Conservation (phyloP, 30 jellyfish, hydroid and myxozoan species). For the Hydra vulgaris region DNA sequence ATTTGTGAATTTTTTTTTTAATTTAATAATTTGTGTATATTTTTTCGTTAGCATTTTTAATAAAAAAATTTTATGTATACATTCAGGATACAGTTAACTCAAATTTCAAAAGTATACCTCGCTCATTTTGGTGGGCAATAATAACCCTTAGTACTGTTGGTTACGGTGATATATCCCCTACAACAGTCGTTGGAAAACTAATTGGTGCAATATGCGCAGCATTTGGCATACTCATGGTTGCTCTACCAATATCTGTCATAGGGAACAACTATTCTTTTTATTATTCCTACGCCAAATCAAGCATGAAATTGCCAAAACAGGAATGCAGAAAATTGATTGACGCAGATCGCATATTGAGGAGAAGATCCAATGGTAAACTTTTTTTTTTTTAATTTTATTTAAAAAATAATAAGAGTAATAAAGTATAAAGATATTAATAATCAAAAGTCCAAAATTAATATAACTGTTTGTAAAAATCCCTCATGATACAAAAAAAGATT, state of each 20-base stretch:
- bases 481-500: too few relatives aligned
- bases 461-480: too few relatives aligned
- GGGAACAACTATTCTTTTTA: slow-evolving; percentile 83
- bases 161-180: slow-evolving; percentile 48
- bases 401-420: too few relatives aligned
- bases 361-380: neutral
- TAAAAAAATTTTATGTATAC: too few relatives aligned
- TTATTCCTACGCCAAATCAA: slow-evolving; percentile 86
- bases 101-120: slow-evolving; percentile 64
- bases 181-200: slow-evolving; percentile 41
- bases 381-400: too few relatives aligned
- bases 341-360: slow-evolving; percentile 36
- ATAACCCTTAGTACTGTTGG: slow-evolving; percentile 87
- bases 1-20: too few relatives aligned
- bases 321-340: slow-evolving; percentile 50
- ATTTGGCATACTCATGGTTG: slow-evolving; percentile 75
- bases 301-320: slow-evolving; percentile 72
- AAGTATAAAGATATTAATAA: too few relatives aligned
- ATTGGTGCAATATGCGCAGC: slow-evolving; percentile 88
- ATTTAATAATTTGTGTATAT: too few relatives aligned
- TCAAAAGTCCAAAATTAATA: too few relatives aligned
- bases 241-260: slow-evolving; percentile 87
- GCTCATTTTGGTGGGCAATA: slow-evolving; percentile 85
- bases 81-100: neutral
- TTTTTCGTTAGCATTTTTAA: too few relatives aligned